These are phyloP conservation scores for Hiodon tergisus DNA, from an alignment of 2,113 vertebrate species.

Conservation along the genomic window DNA sequence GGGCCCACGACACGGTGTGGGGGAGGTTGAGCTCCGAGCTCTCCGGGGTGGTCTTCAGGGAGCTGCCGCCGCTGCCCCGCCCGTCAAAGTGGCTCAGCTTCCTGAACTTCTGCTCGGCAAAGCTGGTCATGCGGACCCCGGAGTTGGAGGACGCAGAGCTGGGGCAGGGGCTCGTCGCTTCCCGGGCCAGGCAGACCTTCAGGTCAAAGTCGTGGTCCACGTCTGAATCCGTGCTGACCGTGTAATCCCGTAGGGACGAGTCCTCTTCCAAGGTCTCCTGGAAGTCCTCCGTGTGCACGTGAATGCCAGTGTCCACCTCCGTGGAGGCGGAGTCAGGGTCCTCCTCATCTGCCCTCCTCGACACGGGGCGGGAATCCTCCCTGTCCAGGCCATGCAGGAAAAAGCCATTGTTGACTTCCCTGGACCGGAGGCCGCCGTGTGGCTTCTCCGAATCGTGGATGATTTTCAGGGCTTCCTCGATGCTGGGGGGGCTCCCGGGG, in stretches of 20 bases:
- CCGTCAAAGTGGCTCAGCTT: slow-evolving; percentile 80
- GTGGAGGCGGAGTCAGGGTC: slow-evolving; percentile 77
- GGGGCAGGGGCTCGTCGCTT: slow-evolving; percentile 70
- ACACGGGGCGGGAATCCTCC: slow-evolving; percentile 57
- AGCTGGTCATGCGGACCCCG: slow-evolving; percentile 90
- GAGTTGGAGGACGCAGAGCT: slow-evolving; percentile 82
- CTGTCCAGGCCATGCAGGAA: slow-evolving; percentile 78
- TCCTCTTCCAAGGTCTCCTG: slow-evolving; percentile 92
- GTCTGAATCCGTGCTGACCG: slow-evolving; percentile 81
- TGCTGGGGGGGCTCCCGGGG: slow-evolving; percentile 77
- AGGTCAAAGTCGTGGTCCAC: slow-evolving; percentile 84
- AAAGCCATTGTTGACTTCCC: slow-evolving; percentile 75
- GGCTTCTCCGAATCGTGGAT: slow-evolving; percentile 84
- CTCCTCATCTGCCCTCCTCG: slow-evolving; percentile 56
- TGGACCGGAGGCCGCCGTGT: slow-evolving; percentile 56
- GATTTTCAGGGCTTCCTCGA: slow-evolving; percentile 92
- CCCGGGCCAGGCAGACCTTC: slow-evolving; percentile 53
- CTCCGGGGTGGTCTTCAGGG: slow-evolving; percentile 86
- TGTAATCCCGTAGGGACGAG: slow-evolving; percentile 89
- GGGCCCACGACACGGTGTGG: slow-evolving; percentile 65
- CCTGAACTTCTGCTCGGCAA: slow-evolving; percentile 93
- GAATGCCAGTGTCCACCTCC: slow-evolving; percentile 93
- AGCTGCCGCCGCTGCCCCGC: slow-evolving; percentile 81
- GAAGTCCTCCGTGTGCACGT: slow-evolving; percentile 92
- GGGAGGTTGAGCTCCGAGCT: slow-evolving; percentile 81